Conservation (phyloP, 2,113 vertebrate genomes). For the Megaceryle torquata region DNA sequence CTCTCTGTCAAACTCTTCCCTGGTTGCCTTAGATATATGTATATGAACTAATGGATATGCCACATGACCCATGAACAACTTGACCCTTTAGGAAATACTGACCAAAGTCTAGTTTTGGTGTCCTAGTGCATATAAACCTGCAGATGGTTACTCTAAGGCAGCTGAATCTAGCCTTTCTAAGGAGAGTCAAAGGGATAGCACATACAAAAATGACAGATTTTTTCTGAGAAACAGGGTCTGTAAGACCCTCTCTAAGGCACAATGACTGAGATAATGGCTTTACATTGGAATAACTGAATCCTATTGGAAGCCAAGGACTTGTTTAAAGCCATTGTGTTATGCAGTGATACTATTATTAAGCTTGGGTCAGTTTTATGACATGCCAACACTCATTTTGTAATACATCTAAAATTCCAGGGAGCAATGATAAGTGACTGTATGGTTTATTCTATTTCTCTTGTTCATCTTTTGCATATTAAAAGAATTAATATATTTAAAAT, state of each 20-base stretch:
- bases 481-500: background rate
- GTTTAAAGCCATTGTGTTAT: background rate
- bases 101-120: background rate
- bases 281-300: background rate
- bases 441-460: background rate
- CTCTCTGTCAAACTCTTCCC: background rate
- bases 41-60: background rate
- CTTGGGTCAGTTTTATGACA: background rate
- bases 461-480: background rate
- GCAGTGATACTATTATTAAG: background rate
- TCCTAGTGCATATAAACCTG: background rate
- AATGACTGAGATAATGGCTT: background rate
- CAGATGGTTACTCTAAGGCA: background rate
- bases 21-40: background rate
- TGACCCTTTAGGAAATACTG: background rate
- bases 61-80: background rate
- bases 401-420: background rate
- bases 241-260: background rate
- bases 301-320: background rate
- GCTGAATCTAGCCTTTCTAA: background rate
- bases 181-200: background rate
- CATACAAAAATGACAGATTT: background rate
- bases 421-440: fast-evolving
- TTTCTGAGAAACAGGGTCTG: background rate
- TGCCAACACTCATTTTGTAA: background rate